Evolutionary conservation across 2,888 invertebrate genomes (phyloP).

Genomic region (Nemurella pictetii): DNA sequence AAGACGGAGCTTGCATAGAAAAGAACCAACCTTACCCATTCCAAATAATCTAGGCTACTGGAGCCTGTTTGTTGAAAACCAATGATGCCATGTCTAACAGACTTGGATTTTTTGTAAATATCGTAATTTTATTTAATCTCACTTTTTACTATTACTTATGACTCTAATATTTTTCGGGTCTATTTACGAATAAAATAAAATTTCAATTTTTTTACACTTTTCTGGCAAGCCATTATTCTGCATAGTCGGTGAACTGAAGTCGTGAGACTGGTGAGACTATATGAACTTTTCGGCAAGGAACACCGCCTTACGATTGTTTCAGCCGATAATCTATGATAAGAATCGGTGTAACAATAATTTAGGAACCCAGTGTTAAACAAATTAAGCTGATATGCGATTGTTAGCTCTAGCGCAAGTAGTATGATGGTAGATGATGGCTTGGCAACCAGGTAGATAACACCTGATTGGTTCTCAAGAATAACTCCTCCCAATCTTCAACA

Average conservation of each 20-base stretch:
- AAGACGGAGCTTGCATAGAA: conserved; percentile 25
- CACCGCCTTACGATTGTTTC: neutral
- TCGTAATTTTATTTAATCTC: neutral
- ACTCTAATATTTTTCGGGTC: neutral
- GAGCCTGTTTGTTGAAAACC: conserved; percentile 26
- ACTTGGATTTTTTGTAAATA: neutral
- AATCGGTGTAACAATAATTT: conserved; percentile 23
- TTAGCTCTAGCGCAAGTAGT: neutral
- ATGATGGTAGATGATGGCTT: conserved; percentile 1
- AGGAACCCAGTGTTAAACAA: conserved; percentile 30
- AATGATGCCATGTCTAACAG: conserved; percentile 25
- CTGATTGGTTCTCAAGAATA: conserved; percentile 6
- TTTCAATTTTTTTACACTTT: neutral
- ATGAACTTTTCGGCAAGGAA: neutral
- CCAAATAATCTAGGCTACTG: conserved; percentile 19
- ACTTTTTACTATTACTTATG: neutral
- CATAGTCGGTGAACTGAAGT: neutral
- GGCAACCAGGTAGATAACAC: conserved; percentile 17
- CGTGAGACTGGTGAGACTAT: too few relatives aligned
- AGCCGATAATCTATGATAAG: conserved; percentile 16
- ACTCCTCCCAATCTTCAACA: conserved; percentile 25
- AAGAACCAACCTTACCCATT: conserved; percentile 27
- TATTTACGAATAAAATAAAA: neutral
- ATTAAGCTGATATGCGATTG: neutral
- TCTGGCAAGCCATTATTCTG: neutral